phyloP scores from a whole-genome alignment of 2,113 vertebrate species.

The Triplophysa dalaica region DNA sequence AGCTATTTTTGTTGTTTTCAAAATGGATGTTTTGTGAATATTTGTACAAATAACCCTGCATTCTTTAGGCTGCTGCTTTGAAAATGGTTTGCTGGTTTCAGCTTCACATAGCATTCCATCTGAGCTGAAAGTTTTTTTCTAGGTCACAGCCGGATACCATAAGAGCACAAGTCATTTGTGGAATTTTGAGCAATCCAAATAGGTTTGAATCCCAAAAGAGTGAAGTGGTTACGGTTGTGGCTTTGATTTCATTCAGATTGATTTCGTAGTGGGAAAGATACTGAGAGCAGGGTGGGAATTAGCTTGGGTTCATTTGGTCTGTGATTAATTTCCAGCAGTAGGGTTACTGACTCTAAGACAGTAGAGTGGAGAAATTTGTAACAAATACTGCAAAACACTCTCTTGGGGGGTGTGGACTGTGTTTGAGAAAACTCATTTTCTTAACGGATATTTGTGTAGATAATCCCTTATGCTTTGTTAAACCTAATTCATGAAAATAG shows the following conservation, averaged over 20 bases:
- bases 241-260: conserved; percentile 17
- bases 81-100: not conserved
- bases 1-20: not conserved
- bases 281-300: conserved; percentile 39
- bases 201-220: conserved; percentile 1
- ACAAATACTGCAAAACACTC: conserved; percentile 24
- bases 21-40: not conserved
- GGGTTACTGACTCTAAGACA: conserved; percentile 34
- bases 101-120: not conserved
- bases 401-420: conserved; percentile 15
- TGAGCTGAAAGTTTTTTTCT: not conserved
- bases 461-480: not conserved
- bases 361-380: conserved; percentile 28
- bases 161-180: conserved; percentile 4
- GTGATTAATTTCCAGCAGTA: conserved; percentile 53
- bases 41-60: not conserved
- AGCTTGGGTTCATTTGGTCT: conserved; percentile 52
- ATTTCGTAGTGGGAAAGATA: conserved; percentile 48
- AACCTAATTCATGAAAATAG: conserved; percentile 30
- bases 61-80: not conserved
- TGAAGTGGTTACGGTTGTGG: conserved; percentile 15
- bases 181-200: not conserved
- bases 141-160: not conserved
- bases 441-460: not conserved
- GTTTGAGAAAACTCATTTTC: not conserved